Base-by-base conservation (phyloP, 2,888 invertebrate genomes). In the Altica lythri region DNA sequence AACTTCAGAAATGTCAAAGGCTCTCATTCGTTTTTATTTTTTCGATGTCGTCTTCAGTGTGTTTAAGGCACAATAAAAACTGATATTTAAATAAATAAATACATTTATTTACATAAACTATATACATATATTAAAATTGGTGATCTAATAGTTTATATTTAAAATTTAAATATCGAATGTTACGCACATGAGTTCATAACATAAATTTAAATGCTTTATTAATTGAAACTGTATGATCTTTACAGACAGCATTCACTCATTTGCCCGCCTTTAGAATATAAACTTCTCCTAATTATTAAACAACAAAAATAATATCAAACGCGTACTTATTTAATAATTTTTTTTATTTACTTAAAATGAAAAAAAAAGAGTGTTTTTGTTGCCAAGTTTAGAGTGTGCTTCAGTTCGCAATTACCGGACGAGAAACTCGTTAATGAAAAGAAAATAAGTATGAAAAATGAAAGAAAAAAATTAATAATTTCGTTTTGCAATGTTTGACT, bases 161-260 rank as follows among this genome's bases (percentile, higher is more conserved):
- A n/a, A n/a, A n/a, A n/a, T n/a, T n/a, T n/a, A 8, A 45, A 45
- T 13, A 18, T 2, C 9, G 32, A 5, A 10, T 14, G 46, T 46
- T 51, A 64, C 67, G 68, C 62, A 62, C 59, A 66, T 68, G 67
- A 35, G 47, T 54, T n/a, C n/a, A n/a, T n/a, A n/a, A n/a, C n/a
- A n/a, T 51, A 51, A 58, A 57, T 59, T 60, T 63, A 62, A 68
- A 68, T 60, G 65, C 58, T 67, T 63, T n/a, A n/a, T 70, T 71
- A 72, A 72, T 72, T 72, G 71, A 63, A 66, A 65, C 65, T 64
- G 66, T 64, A 67, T 63, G 60, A 62, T 62, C 67, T 65, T 67
- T 62, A 63, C 62, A 59, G 65, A 66, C 62, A 66, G 66, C 62
- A 60, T 64, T 67, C 63, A 61, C 58, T 62, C 58, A 60, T 62